Evolutionary conservation across 1,140 invertebrate species (phyloP), one percentile per base, ranked within the genome.

Genomic region (Oryctes rhinoceros): DNA sequence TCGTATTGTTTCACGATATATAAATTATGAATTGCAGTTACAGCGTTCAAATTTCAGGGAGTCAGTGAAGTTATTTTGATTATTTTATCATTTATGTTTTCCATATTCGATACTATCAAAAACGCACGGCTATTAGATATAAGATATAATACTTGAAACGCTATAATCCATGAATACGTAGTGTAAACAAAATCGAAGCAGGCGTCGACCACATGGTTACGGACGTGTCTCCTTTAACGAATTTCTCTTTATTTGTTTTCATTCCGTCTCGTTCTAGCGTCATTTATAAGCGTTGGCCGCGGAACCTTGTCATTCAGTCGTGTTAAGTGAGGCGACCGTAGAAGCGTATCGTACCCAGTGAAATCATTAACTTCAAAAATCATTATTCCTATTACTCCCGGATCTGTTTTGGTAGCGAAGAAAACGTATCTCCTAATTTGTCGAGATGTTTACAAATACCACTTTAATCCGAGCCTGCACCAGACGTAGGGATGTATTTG

Each of bases 171-270:
- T 44, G 76, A 47, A 75, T 53, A 18, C 13, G 67, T 77, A 5
- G 48, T 44, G 48, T 79, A 82, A 71, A 65, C 18, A 37, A 79
- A 53, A 78, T 35, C 78, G 30, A 49, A 37, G 20, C 81, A 82
- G 78, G 59, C 77, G 13, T 48, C n/a, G 59, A 71, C 79, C 79
- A 82, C 81, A 77, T 82, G 79, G 65, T 59, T 35, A 39, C 71
- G 79, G 62, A 76, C 75, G 79, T 76, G 77, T 80, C 79, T 9
- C 10, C 20, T 65, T 76, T 76, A 62, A 53, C 76, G 35, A 62
- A 48, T 65, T 39, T 76, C 53, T 44, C 39, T 44, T 44, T 44
- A 44, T 44, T 85, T 86, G 85, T 86, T 86, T 86, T 85, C 84
- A 79, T 82, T 76, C 62, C 81, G 18, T 86, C 85, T 81, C 81